These are phyloP conservation scores for Crax fasciolata DNA, from an alignment of 2,797 vertebrate genomes.

Conservation along the genomic window DNA sequence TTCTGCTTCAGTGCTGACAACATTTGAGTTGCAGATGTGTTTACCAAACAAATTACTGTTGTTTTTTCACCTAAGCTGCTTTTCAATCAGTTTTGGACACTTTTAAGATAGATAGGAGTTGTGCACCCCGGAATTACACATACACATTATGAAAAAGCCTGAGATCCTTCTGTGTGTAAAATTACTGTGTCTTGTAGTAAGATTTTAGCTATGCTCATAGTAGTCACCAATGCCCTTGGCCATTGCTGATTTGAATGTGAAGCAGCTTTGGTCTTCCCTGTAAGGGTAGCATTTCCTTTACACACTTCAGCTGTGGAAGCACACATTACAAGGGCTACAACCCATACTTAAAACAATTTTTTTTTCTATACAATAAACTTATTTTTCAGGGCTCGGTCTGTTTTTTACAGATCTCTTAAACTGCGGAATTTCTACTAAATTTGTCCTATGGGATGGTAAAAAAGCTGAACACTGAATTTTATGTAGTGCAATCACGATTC, in stretches of 20 bases:
- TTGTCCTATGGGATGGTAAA: neutral
- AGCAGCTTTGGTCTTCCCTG: neutral
- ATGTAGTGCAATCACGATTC: neutral
- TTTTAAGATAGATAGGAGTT: neutral
- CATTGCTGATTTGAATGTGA: neutral
- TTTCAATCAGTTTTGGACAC: neutral
- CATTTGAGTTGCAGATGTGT: neutral
- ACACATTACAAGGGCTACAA: neutral
- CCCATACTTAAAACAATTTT: neutral
- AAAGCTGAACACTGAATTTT: neutral
- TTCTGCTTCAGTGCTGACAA: neutral
- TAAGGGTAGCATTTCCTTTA: neutral
- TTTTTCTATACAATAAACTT: neutral
- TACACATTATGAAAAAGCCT: neutral
- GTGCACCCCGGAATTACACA: neutral
- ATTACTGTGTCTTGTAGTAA: neutral
- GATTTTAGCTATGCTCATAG: neutral
- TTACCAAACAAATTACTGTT: neutral
- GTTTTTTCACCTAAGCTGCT: neutral
- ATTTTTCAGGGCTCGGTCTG: neutral
- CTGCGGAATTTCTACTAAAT: neutral
- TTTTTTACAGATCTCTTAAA: neutral
- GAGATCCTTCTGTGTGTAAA: neutral
- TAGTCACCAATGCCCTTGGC: neutral
- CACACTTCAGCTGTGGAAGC: neutral